A percentile compares a stretch with the other conserved stretches of the same genome.
Conservation (phyloP, 2,888 invertebrate species). For the Choristoneura rosaceana region DNA sequence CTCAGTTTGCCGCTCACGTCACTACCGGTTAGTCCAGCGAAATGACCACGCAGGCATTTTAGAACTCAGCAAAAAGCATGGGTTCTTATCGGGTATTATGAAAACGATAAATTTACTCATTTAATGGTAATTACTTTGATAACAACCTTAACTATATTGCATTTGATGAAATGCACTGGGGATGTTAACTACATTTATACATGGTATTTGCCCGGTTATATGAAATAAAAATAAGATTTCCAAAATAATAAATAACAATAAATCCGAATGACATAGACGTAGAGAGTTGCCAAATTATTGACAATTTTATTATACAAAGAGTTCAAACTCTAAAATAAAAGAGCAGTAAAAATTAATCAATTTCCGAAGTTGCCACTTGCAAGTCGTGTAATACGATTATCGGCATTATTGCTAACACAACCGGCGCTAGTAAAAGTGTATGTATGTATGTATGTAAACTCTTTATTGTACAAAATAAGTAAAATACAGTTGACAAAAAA, state of each 20-base stretch:
- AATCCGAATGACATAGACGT: background rate
- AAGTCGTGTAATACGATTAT: too few species aligned
- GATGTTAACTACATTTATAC: background rate
- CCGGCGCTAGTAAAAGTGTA: too few species aligned
- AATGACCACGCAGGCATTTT: background rate
- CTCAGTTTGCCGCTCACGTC: background rate
- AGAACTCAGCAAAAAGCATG: background rate
- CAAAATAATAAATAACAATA: background rate
- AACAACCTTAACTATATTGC: conserved; percentile 3
- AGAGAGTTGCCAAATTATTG: background rate
- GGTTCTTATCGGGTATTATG: background rate
- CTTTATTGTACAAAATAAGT: too few species aligned
- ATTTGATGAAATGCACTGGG: background rate
- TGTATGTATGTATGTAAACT: too few species aligned
- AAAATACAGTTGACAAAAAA: too few species aligned
- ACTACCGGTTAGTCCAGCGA: background rate
- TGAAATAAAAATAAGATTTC: background rate
- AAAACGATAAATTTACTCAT: background rate
- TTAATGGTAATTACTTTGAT: conserved; percentile 7
- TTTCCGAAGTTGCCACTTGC: too few species aligned
- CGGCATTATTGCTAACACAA: too few species aligned
- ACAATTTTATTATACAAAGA: too few species aligned
- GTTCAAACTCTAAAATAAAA: too few species aligned
- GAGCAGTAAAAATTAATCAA: too few species aligned
- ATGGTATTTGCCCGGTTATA: background rate